Evolutionary conservation across 2,113 vertebrate genomes (phyloP), one percentile per base, ranked within the genome.

Genomic region (Ciconia boyciana): DNA sequence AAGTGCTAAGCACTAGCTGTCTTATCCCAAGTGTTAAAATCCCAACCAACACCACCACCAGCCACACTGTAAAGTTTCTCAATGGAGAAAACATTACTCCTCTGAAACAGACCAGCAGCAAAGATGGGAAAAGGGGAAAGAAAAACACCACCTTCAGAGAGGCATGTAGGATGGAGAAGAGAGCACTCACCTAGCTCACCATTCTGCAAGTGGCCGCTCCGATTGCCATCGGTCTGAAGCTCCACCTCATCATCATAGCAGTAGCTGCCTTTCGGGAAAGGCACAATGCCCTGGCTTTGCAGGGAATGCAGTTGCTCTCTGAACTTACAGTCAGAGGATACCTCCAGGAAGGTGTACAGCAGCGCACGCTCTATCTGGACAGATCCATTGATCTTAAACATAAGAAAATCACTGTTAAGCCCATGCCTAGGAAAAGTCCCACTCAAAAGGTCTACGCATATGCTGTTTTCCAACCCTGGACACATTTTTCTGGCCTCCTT

Each of bases 221-320:
- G 94, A 72, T 96, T 98, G 68, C 98, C 98, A 0, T 98, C 98
- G 0, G 97, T 98, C 95, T 98, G 98, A 21, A 98, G 98, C 21
- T 98, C 98, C 1, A 81, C 55, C 0, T 97, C 41, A 1, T 91
- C 80, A 1, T 78, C 81, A 2, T 13, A 34, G 19, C 2, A 24
- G 14, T 3, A 19, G 16, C 8, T 13, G 13, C 3, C 5, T 16
- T 7, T 5, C 11, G 13, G 3, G 3, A 13, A 13, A 22, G 32
- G 1, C 24, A 32, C 0, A 0, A 36, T 4, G 31, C 78, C 54
- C 3, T 94, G 80, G 1, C 1, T 79, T 36, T 89, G 70, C 93
- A 98, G 64, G 7, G 4, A n/a, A 36, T 74, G 29, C 89, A 98
- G 97, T 20, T 98, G 95, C 3, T 52, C n/a, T 12, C 5, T 72